phyloP scores from a whole-genome alignment of 2,113 vertebrate genomes.

The Taxidea taxus region DNA sequence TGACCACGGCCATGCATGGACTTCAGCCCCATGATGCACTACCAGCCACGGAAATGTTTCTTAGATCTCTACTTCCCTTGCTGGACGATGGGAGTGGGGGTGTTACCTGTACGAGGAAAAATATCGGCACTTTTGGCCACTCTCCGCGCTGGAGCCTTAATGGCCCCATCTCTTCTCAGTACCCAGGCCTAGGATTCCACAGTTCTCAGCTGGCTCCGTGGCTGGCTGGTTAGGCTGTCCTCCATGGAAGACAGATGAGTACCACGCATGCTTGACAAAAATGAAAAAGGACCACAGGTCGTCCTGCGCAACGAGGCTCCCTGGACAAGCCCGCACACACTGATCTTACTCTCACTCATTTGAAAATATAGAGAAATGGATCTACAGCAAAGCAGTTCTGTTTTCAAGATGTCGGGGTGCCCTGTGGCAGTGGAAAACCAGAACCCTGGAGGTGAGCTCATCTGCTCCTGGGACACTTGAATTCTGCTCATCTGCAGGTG shows the following conservation, averaged over 20 bases:
- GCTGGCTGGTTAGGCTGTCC: rapidly evolving
- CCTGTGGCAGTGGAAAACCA: no score
- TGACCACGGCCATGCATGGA: neutral
- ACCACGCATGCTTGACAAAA: rapidly evolving
- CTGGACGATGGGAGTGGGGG: rapidly evolving
- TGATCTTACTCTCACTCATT: neutral
- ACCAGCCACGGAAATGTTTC: neutral
- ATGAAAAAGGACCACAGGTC: neutral
- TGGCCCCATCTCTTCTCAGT: neutral
- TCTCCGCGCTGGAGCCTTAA: neutral
- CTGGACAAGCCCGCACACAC: neutral
- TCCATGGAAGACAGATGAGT: no score
- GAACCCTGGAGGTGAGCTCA: neutral
- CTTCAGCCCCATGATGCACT: neutral
- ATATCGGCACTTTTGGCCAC: rapidly evolving
- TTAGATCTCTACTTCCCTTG: neutral
- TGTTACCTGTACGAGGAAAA: rapidly evolving
- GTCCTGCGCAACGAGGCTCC: neutral
- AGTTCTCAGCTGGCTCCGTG: neutral
- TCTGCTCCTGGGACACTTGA: neutral
- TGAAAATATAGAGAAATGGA: neutral
- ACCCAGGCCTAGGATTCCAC: rapidly evolving
- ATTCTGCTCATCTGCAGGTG: no score
- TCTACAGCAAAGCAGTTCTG: neutral
- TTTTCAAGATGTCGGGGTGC: no score